phyloP scores from a whole-genome alignment of 2,113 vertebrate species.

The Ammodytes dubius region DNA sequence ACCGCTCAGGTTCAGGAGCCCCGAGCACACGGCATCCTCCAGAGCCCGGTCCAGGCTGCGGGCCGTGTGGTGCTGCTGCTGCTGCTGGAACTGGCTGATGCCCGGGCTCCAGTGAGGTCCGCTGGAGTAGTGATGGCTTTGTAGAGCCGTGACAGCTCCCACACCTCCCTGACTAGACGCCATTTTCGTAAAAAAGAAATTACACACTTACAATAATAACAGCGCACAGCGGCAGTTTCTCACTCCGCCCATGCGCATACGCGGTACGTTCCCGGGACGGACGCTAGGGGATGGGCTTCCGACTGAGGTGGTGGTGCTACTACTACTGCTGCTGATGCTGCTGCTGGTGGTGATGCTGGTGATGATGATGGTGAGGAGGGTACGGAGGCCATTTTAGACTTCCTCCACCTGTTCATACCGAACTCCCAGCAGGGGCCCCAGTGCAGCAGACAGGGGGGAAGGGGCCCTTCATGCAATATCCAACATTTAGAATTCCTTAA shows the following conservation, averaged over 20 bases:
- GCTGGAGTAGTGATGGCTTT: constrained; percentile 84
- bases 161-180: constrained; percentile 91
- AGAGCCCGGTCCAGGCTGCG: constrained; percentile 94
- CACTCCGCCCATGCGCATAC: constrained; percentile 84
- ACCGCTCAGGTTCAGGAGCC: constrained; percentile 95
- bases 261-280: constrained; percentile 57
- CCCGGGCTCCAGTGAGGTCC: constrained; percentile 91
- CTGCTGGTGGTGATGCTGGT: constrained; percentile 24
- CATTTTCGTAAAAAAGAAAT: constrained; percentile 89
- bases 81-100: constrained; percentile 85
- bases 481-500: background rate
- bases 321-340: constrained; percentile 24
- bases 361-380: constrained; percentile 25
- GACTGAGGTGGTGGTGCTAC: constrained; percentile 37
- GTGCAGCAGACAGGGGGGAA: background rate
- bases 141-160: constrained; percentile 81
- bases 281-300: constrained; percentile 73
- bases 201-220: constrained; percentile 84
- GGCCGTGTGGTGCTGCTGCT: constrained; percentile 85
- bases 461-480: background rate
- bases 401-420: constrained; percentile 44
- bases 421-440: constrained; percentile 20
- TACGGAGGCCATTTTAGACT: constrained; percentile 78
- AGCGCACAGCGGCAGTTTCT: constrained; percentile 83
- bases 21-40: constrained; percentile 94